Evolutionary conservation across 30 jellyfish, hydroid and myxozoan species (phyloP).

Genomic region (Sanderia malayensis): DNA sequence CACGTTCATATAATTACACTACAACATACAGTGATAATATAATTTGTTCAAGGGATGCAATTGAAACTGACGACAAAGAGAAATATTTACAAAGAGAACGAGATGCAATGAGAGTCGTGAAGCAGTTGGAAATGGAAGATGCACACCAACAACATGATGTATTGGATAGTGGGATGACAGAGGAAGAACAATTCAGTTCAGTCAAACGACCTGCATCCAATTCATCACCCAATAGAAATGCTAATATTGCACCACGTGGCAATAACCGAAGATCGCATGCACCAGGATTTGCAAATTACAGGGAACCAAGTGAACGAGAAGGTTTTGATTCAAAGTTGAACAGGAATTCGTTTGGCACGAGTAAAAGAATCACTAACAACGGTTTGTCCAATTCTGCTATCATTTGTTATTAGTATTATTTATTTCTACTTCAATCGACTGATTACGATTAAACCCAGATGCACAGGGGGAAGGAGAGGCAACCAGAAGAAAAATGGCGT

Average conservation of each 20-base stretch:
- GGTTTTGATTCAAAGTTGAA: background rate
- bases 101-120: slow-evolving; percentile 32
- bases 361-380: background rate
- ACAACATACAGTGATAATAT: too few relatives aligned
- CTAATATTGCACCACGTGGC: slow-evolving; percentile 26
- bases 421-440: too few relatives aligned
- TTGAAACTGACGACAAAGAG: slow-evolving; percentile 42
- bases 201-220: slow-evolving; percentile 37
- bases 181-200: slow-evolving; percentile 69
- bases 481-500: too few relatives aligned
- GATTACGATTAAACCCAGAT: too few relatives aligned
- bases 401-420: too few relatives aligned
- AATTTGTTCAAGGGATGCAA: slow-evolving; percentile 49
- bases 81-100: slow-evolving; percentile 24
- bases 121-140: slow-evolving; percentile 36
- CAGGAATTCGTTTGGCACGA: background rate
- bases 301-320: background rate
- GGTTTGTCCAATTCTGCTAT: background rate
- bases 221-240: slow-evolving; percentile 5
- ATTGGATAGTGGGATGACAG: slow-evolving; percentile 68
- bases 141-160: slow-evolving; percentile 25
- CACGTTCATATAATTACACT: too few relatives aligned
- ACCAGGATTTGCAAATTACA: background rate
- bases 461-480: too few relatives aligned
- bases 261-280: slow-evolving; percentile 49